A percentile compares a stretch with the other conserved stretches of the same genome.
These are phyloP conservation scores for Agelas oroides DNA, from an alignment of 37 sponge, comb jelly and placozoan genomes.

Conservation along the genomic window DNA sequence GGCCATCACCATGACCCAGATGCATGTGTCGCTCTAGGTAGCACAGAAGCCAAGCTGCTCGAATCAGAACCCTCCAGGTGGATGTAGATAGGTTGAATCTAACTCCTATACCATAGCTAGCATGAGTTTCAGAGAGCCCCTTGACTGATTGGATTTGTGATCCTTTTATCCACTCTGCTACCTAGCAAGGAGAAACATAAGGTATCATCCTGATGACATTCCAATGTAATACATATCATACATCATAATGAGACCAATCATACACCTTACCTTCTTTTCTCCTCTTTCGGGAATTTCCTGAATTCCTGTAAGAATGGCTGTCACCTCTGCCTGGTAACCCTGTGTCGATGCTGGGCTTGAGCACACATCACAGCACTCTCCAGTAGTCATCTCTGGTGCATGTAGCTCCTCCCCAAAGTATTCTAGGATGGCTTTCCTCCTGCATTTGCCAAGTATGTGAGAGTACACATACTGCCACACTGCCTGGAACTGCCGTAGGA, in stretches of 20 bases:
- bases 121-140: too few species aligned
- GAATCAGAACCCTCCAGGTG: slow-evolving; percentile 28
- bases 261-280: slow-evolving; percentile 35
- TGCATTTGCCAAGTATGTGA: not conserved
- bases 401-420: slow-evolving; percentile 10
- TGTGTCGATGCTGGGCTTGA: too few species aligned
- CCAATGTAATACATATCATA: too few species aligned
- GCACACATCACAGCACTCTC: slow-evolving; percentile 12
- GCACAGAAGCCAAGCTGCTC: slow-evolving; percentile 38
- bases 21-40: slow-evolving; percentile 22
- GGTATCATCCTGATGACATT: too few species aligned
- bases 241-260: too few species aligned
- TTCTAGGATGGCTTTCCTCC: slow-evolving; percentile 8
- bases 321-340: slow-evolving; percentile 14
- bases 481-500: not conserved
- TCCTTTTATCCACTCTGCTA: too few species aligned
- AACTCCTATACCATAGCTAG: slow-evolving; percentile 17
- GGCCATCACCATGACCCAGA: slow-evolving; percentile 19
- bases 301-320: slow-evolving; percentile 11
- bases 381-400: not conserved
- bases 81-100: not conserved
- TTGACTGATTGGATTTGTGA: too few species aligned
- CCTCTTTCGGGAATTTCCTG: slow-evolving; percentile 29
- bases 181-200: too few species aligned
- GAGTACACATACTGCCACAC: slow-evolving; percentile 10